These are phyloP conservation scores for Kuschelorhynchus macadamiae DNA, from an alignment of 2,888 invertebrate genomes.

Conservation along the genomic window DNA sequence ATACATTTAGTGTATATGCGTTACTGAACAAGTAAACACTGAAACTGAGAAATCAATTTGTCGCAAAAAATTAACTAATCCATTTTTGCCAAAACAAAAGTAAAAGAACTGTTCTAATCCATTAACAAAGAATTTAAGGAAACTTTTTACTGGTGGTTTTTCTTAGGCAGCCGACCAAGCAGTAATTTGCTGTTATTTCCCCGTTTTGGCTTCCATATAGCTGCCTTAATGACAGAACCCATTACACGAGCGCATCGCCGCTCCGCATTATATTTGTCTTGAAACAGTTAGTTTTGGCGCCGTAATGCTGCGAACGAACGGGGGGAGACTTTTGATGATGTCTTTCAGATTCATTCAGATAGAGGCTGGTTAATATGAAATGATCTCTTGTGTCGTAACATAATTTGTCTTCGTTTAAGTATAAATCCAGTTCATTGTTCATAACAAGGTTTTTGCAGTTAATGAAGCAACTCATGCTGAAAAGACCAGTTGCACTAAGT, in stretches of 20 bases:
- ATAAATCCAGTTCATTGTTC: no score
- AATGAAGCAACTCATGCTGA: no score
- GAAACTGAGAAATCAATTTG: no score
- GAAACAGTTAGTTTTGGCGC: conserved; percentile 37
- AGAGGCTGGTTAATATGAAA: no score
- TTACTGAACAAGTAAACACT: no score
- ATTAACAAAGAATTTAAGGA: conserved; percentile 41
- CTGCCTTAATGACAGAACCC: conserved; percentile 36
- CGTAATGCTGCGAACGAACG: conserved; percentile 15
- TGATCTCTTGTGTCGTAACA: no score
- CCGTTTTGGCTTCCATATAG: conserved; percentile 38
- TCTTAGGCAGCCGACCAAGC: conserved; percentile 35
- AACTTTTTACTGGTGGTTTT: conserved; percentile 35
- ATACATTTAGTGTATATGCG: no score
- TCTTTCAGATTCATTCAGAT: conserved; percentile 19
- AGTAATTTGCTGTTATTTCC: conserved; percentile 47
- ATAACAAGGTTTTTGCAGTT: no score
- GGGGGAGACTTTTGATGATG: conserved; percentile 14
- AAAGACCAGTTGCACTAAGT: no score
- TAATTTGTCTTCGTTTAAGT: no score
- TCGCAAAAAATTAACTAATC: no score
- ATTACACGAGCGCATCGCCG: conserved; percentile 42
- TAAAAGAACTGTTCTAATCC: conserved; percentile 28
- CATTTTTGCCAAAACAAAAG: no score
- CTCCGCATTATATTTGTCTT: conserved; percentile 45